Evolutionary conservation across 2,113 vertebrate species (phyloP).

Genomic region (Phylloscopus trochilus): DNA sequence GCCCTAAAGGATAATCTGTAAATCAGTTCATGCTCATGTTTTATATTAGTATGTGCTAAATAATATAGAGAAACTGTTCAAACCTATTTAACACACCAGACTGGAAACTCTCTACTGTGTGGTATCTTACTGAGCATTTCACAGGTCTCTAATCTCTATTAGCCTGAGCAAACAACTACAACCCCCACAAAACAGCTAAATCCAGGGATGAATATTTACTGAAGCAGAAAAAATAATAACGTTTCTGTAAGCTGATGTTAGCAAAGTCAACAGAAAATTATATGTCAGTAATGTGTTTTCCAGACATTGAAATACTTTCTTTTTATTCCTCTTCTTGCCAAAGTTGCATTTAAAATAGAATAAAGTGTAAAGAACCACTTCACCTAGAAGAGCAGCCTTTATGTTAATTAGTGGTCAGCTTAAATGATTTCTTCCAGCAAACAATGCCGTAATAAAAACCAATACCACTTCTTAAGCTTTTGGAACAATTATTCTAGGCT

Average conservation of each 20-base stretch:
- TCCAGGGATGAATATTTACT: slow-evolving; percentile 1
- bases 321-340: slow-evolving; percentile 26
- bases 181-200: background rate
- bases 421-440: slow-evolving; percentile 10
- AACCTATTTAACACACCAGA: slow-evolving; percentile 47
- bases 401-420: slow-evolving; percentile 14
- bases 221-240: slow-evolving; percentile 33
- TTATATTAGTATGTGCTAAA: slow-evolving; percentile 41
- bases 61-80: slow-evolving; percentile 49
- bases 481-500: background rate
- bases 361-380: slow-evolving; percentile 7
- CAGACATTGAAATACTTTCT: slow-evolving; percentile 7
- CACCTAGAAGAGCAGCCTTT: slow-evolving; percentile 32
- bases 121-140: slow-evolving; percentile 7
- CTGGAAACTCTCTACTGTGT: background rate
- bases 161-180: slow-evolving; percentile 26
- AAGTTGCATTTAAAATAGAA: slow-evolving; percentile 46
- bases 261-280: slow-evolving; percentile 44
- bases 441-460: slow-evolving; percentile 9
- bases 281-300: slow-evolving; percentile 8
- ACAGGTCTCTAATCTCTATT: slow-evolving; percentile 40
- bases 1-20: slow-evolving; percentile 53
- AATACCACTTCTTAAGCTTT: background rate
- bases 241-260: slow-evolving; percentile 9
- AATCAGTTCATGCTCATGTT: slow-evolving; percentile 51